Evolutionary conservation across 2,113 vertebrate genomes (phyloP), one percentile per base, ranked within the genome.

Genomic region (Tachysurus vachellii): DNA sequence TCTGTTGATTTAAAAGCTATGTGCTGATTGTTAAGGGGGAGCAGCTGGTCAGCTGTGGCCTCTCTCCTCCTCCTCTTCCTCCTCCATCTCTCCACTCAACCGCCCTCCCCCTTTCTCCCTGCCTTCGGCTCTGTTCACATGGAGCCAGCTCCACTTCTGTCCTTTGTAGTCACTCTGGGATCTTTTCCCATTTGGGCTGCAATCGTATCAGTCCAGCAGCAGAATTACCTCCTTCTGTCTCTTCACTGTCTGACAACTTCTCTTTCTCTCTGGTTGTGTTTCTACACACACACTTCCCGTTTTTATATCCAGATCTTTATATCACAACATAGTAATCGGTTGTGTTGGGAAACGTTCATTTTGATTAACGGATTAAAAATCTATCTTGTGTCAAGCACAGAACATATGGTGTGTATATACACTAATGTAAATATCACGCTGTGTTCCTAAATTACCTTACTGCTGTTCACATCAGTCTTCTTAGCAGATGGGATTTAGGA

Each of bases 91-190:
- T 23, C 61, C 28, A 47, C 91, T 93, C 93, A 91, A 91, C 85
- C 73, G 17, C 44, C 44, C 3, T 6, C 56, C 54, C 50, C 59
- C 86, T 36, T 28, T 16, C 70, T 42, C 80, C 44, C 86, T 66
- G 57, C 28, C 70, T 75, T 53, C 13, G 14, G 80, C 66, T 47
- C 50, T 82, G 53, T 77, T 83, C 66, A 87, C 36, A 93, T 92
- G 94, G 94, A 93, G 92, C 92, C 90, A 90, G 92, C 93, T 93
- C 93, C 94, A 92, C 94, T 94, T 93, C 92, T 94, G 94, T 94
- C 94, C 94, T 95, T 95, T 95, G 95, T 95, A 94, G 93, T 95
- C 89, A 87, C 93, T 93, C 91, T 91, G 92, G 92, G 91, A 93
- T 91, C 90, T 90, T 92, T 91, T 94, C 89, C 91, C 92, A 88